Percentiles rank a stretch among this genome's conserved stretches.
These are phyloP conservation scores for Macaca mulatta DNA, from an alignment of 2,113 vertebrate species.

Conservation along the genomic window DNA sequence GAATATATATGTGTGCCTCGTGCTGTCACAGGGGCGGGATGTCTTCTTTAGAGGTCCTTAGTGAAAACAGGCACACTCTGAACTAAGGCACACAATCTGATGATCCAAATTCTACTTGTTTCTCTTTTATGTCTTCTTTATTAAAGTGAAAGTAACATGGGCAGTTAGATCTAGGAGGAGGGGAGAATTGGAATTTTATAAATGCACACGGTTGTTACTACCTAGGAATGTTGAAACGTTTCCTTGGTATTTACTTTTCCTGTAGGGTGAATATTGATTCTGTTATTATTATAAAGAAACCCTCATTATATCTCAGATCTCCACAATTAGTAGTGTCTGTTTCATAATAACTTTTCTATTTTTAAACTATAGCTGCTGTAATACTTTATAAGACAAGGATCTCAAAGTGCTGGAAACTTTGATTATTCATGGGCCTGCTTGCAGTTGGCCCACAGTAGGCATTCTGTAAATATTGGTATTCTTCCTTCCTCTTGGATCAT, in stretches of 20 bases:
- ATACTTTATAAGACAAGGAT: neutral
- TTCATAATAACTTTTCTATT: neutral
- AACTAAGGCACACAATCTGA: neutral
- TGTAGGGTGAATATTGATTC: neutral
- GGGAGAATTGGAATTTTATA: neutral
- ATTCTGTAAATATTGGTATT: conserved; percentile 3
- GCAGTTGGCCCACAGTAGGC: neutral
- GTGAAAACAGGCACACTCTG: neutral
- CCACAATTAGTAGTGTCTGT: neutral
- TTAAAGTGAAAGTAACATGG: neutral
- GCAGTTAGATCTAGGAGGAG: neutral
- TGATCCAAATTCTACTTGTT: neutral
- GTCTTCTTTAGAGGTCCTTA: neutral
- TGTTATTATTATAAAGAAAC: neutral
- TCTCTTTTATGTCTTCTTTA: neutral
- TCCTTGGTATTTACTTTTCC: neutral
- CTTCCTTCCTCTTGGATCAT: conserved; percentile 2
- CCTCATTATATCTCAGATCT: neutral
- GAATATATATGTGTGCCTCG: neutral
- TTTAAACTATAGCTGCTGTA: neutral
- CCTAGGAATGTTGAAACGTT: neutral
- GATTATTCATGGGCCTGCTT: neutral
- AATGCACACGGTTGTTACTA: neutral
- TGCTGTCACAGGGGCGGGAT: neutral
- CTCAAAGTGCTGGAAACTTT: neutral